phyloP scores from a whole-genome alignment of 2,888 invertebrate genomes.

The Incurvaria masculella region DNA sequence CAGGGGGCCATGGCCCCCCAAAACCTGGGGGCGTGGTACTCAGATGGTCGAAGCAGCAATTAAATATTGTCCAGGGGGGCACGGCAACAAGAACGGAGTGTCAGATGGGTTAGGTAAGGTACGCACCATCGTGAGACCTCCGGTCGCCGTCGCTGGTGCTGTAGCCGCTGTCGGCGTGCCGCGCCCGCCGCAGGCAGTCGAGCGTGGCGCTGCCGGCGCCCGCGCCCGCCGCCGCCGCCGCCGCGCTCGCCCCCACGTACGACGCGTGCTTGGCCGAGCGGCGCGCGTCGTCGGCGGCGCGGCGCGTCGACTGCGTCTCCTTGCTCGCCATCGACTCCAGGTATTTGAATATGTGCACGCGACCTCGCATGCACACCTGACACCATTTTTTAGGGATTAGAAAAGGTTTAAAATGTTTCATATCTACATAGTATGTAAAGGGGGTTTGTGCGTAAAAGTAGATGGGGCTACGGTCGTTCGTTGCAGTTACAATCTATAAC shows the following conservation, averaged over 20 bases:
- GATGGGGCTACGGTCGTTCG: too few species aligned
- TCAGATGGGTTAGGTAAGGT: too few species aligned
- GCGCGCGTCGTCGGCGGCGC: conserved; percentile 50
- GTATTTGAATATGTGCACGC: conserved; percentile 94
- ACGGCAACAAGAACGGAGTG: too few species aligned
- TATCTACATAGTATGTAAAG: not conserved
- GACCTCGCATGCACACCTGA: conserved; percentile 86
- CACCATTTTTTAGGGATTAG: conserved; percentile 15
- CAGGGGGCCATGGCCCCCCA: too few species aligned
- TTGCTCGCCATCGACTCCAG: conserved; percentile 85
- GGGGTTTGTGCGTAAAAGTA: too few species aligned
- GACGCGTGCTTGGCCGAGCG: conserved; percentile 43
- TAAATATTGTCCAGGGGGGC: too few species aligned
- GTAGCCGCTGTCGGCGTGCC: conserved; percentile 80
- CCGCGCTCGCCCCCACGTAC: conserved; percentile 34
- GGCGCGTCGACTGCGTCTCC: conserved; percentile 45
- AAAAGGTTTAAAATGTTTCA: not conserved
- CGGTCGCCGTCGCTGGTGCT: conserved; percentile 83
- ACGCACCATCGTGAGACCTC: conserved; percentile 78
- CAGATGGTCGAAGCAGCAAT: too few species aligned
- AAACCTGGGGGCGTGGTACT: too few species aligned
- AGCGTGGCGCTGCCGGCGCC: conserved; percentile 47
- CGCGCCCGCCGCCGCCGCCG: conserved; percentile 29
- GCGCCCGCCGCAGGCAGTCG: conserved; percentile 47
- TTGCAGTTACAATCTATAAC: too few species aligned